Evolutionary conservation across 2,888 invertebrate species (phyloP).

Genomic region (Spodoptera exigua): DNA sequence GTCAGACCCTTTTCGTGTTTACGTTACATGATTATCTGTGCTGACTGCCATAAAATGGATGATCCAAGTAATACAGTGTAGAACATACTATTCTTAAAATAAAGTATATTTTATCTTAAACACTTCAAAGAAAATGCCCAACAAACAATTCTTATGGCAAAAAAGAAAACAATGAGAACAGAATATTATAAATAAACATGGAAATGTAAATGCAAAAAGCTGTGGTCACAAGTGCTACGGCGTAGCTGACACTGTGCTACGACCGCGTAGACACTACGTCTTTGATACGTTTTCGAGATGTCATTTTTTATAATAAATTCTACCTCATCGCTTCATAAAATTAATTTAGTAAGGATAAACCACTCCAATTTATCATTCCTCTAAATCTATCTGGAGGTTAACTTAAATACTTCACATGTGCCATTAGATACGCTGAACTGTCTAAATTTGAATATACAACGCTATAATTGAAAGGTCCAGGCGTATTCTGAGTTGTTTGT

Average conservation of each 20-base stretch:
- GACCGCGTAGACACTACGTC: slow-evolving; percentile 21
- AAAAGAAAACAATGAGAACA: no score
- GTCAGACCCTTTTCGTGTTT: no score
- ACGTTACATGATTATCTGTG: no score
- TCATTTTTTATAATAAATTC: slow-evolving; percentile 12
- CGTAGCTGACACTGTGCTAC: slow-evolving; percentile 34
- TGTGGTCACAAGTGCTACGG: slow-evolving; percentile 20
- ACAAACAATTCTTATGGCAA: no score
- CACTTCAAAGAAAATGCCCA: no score
- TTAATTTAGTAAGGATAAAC: slow-evolving; percentile 3
- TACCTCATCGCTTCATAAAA: slow-evolving; percentile 15
- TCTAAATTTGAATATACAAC: neutral
- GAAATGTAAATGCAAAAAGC: no score
- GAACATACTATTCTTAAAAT: no score
- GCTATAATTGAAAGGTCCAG: neutral
- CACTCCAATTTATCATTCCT: slow-evolving; percentile 11
- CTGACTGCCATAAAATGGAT: no score
- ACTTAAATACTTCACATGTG: no score
- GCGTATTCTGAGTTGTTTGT: slow-evolving; percentile 8
- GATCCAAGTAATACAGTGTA: no score
- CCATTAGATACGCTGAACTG: neutral
- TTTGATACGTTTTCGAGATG: slow-evolving; percentile 10
- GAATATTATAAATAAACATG: no score
- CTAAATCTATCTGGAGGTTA: slow-evolving; percentile 3
- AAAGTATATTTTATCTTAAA: no score